Percentiles rank a stretch among this genome's conserved stretches.
phyloP scores from a whole-genome alignment of 2,113 vertebrate species.

The Climacteris rufus region DNA sequence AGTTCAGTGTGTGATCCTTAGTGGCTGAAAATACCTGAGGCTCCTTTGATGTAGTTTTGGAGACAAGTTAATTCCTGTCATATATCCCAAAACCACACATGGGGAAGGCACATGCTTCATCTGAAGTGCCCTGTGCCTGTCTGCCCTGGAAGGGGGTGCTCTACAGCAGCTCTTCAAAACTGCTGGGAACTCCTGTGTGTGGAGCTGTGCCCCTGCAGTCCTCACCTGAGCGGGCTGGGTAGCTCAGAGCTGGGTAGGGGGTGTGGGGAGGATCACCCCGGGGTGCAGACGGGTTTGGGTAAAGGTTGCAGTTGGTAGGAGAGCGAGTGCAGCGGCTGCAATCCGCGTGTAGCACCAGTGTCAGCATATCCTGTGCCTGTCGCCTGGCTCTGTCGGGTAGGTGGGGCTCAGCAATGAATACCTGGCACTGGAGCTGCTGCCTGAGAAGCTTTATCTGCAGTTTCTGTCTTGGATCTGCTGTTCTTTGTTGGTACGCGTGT shows the following conservation, averaged over 20 bases:
- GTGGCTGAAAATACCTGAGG: neutral
- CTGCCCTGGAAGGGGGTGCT: neutral
- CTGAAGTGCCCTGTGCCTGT: neutral
- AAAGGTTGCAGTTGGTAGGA: neutral
- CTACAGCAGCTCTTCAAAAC: neutral
- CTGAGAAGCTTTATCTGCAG: conserved; percentile 10
- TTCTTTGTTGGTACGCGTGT: neutral
- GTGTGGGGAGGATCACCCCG: fast-evolving
- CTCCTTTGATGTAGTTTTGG: neutral
- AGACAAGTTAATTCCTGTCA: neutral
- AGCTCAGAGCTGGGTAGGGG: neutral
- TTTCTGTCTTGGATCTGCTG: neutral
- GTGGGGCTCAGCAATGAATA: neutral
- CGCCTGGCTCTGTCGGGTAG: neutral
- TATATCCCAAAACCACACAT: neutral
- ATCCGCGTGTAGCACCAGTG: fast-evolving
- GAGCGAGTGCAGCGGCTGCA: neutral
- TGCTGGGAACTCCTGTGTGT: neutral
- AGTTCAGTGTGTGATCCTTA: neutral
- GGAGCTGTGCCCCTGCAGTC: neutral
- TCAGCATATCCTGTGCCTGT: neutral
- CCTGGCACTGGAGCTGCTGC: neutral
- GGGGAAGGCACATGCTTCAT: neutral
- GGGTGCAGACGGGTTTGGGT: neutral
- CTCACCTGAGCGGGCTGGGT: fast-evolving